A percentile compares a stretch with the other conserved stretches of the same genome.
Conservation (phyloP, 1,140 invertebrate species). For the Tetragnatha versicolor region DNA sequence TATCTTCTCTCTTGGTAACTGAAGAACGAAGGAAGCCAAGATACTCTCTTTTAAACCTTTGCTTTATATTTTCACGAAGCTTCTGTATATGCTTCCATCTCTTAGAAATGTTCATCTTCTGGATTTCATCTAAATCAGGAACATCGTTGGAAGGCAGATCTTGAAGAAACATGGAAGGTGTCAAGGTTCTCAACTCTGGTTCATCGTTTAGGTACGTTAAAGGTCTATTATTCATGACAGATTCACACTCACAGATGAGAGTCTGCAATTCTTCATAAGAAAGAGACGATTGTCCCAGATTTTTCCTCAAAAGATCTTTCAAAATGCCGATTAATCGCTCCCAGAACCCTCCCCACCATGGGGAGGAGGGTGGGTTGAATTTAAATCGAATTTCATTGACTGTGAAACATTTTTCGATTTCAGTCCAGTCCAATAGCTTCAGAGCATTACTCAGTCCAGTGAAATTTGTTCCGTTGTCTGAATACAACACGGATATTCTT, state of each 20-base stretch:
- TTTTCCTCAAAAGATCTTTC: slow-evolving; percentile 18
- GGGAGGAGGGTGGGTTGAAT: neutral
- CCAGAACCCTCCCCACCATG: slow-evolving; percentile 11
- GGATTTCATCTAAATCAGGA: slow-evolving; percentile 1
- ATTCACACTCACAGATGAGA: slow-evolving; percentile 21
- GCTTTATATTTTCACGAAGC: slow-evolving; percentile 8
- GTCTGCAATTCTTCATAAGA: slow-evolving; percentile 8
- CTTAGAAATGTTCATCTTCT: neutral
- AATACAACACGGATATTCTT: slow-evolving; percentile 59
- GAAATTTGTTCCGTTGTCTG: slow-evolving; percentile 64
- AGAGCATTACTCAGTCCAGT: slow-evolving; percentile 53
- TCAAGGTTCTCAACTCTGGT: slow-evolving; percentile 4
- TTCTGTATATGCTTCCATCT: slow-evolving; percentile 14
- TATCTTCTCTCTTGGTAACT: slow-evolving; percentile 21
- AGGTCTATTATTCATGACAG: slow-evolving; percentile 21
- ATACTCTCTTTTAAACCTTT: slow-evolving; percentile 18
- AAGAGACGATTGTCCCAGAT: neutral
- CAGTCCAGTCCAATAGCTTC: slow-evolving; percentile 6
- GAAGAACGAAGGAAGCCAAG: slow-evolving; percentile 16
- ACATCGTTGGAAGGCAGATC: slow-evolving; percentile 5
- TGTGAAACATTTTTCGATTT: neutral
- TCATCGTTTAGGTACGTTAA: slow-evolving; percentile 23
- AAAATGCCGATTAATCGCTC: slow-evolving; percentile 1
- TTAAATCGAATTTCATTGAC: neutral
- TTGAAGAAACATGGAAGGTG: slow-evolving; percentile 2